Base-by-base conservation (phyloP, 37 sponge, comb jelly and placozoan species). In the Aplysina aerophoba region DNA sequence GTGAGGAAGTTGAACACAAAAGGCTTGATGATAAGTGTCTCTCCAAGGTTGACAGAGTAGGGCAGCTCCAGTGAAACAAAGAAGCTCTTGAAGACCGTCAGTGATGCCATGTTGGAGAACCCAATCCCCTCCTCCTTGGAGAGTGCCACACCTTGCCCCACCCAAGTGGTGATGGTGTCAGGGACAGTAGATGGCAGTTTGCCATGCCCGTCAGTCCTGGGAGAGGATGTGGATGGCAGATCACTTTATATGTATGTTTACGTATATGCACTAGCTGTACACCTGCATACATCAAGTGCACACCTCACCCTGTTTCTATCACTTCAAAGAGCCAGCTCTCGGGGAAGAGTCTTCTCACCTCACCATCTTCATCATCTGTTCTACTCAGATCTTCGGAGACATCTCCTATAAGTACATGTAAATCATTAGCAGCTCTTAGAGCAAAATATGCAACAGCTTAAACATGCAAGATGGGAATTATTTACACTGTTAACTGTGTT, bases 131-230 rank as follows among this genome's bases (percentile, higher is more conserved):
- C 41, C 13, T 11, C 16, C 37, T 8, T 60, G 33, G 53, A 55
- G 25, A 89, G 61, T 17, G 82, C 81, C 15, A 85, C 21, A 20
- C 82, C 85, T 53, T 89, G 85, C 28, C 81, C 85, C 16, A 58
- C n/a, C 90, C 90, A 89, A 1, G 90, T 85, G 64, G 90, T 89
- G 38, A 89, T 85, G 74, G 85, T 89, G 73, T 89, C 90, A 36
- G 90, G 90, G 44, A 53, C 86, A 44, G 30, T 50, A 44, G 85
- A 17, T 59, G 78, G 59, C 38, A 84, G 24, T n/a, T 13, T 56
- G 25, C 66, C 71, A 20, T 28, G 16, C 1, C 89, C 89, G 34
- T 55, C 28, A 12, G 41, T 15, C 54, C 89, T 89, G 80, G 20
- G 40, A 0, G 60, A 53, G 41, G 34, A 30, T 2, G 33, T 22